A percentile compares a stretch with the other conserved stretches of the same genome.
Conservation (phyloP, 1,140 invertebrate species). For the Philotrypesis tridentata region DNA sequence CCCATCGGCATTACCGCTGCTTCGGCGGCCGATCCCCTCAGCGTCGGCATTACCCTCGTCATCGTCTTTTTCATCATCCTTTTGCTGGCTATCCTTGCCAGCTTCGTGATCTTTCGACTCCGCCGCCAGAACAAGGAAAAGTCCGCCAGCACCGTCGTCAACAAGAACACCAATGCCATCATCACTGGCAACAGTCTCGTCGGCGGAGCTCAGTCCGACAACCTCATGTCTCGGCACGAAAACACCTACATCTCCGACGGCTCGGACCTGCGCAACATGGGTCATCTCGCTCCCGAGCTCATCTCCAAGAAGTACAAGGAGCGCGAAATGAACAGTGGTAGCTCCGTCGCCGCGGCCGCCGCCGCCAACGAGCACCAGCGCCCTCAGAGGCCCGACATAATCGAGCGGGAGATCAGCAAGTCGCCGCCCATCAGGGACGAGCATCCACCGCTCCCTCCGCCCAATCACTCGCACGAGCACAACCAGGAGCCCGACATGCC, state of each 20-base stretch:
- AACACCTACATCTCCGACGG: conserved; percentile 71
- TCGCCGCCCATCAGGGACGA: conserved; percentile 84
- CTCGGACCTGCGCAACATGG: conserved; percentile 75
- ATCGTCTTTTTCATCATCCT: conserved; percentile 95
- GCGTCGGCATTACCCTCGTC: conserved; percentile 92
- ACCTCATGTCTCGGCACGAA: conserved; percentile 68
- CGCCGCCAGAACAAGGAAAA: conserved; percentile 90
- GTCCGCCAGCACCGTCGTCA: conserved; percentile 66
- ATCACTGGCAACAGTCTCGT: conserved; percentile 61
- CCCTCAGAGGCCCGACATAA: conserved; percentile 92
- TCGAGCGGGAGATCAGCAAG: conserved; percentile 90
- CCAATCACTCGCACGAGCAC: conserved; percentile 80
- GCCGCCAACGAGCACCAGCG: conserved; percentile 76
- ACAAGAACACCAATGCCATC: conserved; percentile 68
- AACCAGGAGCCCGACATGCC: conserved; percentile 86
- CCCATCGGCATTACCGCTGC: conserved; percentile 83
- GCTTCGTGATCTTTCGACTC: conserved; percentile 91
- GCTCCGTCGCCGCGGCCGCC: too few species aligned
- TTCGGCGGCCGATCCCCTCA: conserved; percentile 87
- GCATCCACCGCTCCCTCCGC: conserved; percentile 81
- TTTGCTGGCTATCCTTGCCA: conserved; percentile 89
- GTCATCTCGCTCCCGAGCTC: conserved; percentile 84
- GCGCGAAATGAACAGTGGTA: conserved; percentile 77
- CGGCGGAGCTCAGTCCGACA: conserved; percentile 61
- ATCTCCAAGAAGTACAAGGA: conserved; percentile 92